phyloP scores from a whole-genome alignment of 1,140 invertebrate species.

The Ceratina australensis region DNA sequence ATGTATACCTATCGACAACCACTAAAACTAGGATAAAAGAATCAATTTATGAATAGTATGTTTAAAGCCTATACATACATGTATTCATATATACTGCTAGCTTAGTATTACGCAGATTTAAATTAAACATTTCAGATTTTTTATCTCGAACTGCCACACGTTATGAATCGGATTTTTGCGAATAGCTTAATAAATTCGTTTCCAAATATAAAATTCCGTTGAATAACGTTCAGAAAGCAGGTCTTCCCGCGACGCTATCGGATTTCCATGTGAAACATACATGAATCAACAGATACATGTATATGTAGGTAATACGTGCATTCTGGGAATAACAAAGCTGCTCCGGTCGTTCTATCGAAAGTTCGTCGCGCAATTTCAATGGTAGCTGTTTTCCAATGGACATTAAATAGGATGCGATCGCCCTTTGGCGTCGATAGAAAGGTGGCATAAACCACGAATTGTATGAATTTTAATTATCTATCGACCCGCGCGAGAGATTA shows the following conservation, averaged over 20 bases:
- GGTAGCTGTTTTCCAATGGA: not conserved
- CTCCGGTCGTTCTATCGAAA: slow-evolving; percentile 18
- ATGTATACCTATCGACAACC: no score
- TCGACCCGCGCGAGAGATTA: not conserved
- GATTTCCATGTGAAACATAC: slow-evolving; percentile 39
- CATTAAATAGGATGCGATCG: not conserved
- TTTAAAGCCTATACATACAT: no score
- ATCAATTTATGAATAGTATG: no score
- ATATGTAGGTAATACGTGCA: not conserved
- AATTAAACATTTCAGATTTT: slow-evolving; percentile 31
- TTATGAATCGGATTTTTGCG: not conserved
- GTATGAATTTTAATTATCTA: slow-evolving; percentile 1
- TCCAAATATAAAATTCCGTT: slow-evolving; percentile 9
- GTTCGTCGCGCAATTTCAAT: slow-evolving; percentile 22
- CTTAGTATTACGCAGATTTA: not conserved
- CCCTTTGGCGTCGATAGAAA: not conserved
- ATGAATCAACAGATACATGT: slow-evolving; percentile 26
- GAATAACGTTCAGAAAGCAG: slow-evolving; percentile 43
- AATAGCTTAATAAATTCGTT: not conserved
- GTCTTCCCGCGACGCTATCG: slow-evolving; percentile 49
- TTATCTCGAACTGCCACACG: not conserved
- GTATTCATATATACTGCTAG: no score
- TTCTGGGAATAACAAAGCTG: slow-evolving; percentile 25
- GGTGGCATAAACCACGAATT: not conserved
- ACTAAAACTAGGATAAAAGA: no score